Evolutionary conservation across 2,797 vertebrate genomes (phyloP), one percentile per base, ranked within the genome.

Genomic region (Oryzias dopingdopingensis): DNA sequence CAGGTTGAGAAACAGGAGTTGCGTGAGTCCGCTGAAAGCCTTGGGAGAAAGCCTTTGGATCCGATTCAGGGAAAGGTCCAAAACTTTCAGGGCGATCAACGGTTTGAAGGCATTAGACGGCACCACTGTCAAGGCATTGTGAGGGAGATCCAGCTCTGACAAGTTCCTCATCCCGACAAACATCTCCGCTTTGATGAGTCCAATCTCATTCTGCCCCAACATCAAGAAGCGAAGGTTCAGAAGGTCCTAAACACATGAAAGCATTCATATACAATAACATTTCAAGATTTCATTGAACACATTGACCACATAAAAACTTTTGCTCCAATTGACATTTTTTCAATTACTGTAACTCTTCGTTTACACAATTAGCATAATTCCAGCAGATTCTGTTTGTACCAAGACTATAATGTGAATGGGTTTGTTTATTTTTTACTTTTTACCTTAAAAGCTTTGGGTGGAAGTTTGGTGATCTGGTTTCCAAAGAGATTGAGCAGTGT

Each of bases 141-240:
- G 77, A 16, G 89, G 86, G 15, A 93, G 81, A 51, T 93, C 91
- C 32, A 92, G 73, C 6, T 92, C 91, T 4, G 91, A 91, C 55
- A 93, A 79, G 67, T 92, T 93, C 67, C 75, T 90, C 84, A 92
- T 74, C 32, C 91, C 92, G 0, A 51, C 52, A 55, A 93, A 93
- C 73, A 90, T 89, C 29, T 85, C 88, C 5, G 90, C 52, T 66
- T 85, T 89, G 40, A 93, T 57, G 37, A 17, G 54, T 1, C 79
- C 62, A 43, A 93, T 88, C 71, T 88, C 86, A 74, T 93, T 93
- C 47, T 91, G 87, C 12, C 91, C 91, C 77, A 93, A 70, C 89
- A 93, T 90, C 32, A 93, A 89, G 68, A 93, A 93, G 26, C 90
- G 87, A 13, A 93, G 89, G 71, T 87, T 92, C 29, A 89, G 76